Conservation (phyloP, 2,113 vertebrate genomes). For the Onychostoma macrolepis region DNA sequence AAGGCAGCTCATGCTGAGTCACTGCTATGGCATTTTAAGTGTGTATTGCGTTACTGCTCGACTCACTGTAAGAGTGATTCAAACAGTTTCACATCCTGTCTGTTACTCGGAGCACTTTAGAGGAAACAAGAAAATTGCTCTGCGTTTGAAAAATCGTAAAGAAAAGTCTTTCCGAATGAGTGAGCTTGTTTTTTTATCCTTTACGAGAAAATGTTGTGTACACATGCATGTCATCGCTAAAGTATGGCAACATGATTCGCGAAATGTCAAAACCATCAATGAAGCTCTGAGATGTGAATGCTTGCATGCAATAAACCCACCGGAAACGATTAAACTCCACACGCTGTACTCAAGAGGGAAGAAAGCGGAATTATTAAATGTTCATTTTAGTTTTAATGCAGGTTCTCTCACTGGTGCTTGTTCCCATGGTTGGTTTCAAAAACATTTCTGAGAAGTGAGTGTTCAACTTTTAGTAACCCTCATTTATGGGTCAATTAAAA, state of each 20-base stretch:
- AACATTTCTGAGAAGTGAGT: background rate
- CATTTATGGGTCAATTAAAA: background rate
- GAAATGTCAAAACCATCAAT: conserved; percentile 13
- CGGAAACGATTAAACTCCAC: background rate
- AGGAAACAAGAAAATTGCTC: conserved; percentile 51
- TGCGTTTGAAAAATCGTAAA: conserved; percentile 19
- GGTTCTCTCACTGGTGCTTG: background rate
- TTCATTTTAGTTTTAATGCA: background rate
- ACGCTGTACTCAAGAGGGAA: background rate
- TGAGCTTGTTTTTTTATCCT: conserved; percentile 6
- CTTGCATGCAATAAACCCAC: background rate
- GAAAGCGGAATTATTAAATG: background rate
- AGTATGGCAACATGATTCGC: background rate
- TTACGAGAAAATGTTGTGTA: background rate
- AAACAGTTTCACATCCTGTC: conserved; percentile 25
- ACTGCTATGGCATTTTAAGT: background rate
- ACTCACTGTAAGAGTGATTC: background rate
- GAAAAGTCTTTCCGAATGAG: conserved; percentile 35
- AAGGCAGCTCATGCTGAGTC: background rate
- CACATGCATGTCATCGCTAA: conserved; percentile 20
- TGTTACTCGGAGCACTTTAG: background rate
- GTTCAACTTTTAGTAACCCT: background rate
- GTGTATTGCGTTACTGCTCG: conserved; percentile 3
- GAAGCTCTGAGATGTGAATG: background rate
- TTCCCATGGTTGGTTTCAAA: background rate